phyloP scores from a whole-genome alignment of 2,888 invertebrate genomes.

The Physocephala rufipes region DNA sequence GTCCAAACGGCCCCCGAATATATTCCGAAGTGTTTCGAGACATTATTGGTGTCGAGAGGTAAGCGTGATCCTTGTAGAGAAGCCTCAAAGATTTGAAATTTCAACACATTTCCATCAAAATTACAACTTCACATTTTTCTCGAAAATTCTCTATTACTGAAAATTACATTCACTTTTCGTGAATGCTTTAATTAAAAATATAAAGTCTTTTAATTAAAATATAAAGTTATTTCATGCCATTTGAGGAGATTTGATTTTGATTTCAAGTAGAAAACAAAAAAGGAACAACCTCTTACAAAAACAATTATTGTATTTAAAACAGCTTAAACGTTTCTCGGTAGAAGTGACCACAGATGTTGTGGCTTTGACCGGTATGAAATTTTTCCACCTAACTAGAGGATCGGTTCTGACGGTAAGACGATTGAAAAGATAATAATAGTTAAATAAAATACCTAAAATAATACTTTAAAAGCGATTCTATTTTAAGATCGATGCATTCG shows the following conservation, averaged over 20 bases:
- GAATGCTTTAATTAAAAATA: slow-evolving; percentile 4
- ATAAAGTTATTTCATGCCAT: not conserved
- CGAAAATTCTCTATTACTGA: not conserved
- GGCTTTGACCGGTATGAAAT: slow-evolving; percentile 63
- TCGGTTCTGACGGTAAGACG: slow-evolving; percentile 59
- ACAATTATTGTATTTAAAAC: slow-evolving; percentile 35
- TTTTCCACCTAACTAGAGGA: slow-evolving; percentile 62
- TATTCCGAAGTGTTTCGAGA: slow-evolving; percentile 65
- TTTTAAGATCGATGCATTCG: too few species aligned
- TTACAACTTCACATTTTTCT: too few species aligned
- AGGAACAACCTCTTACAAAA: not conserved
- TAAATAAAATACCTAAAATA: not conserved
- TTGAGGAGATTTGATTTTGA: not conserved
- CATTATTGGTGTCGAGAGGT: slow-evolving; percentile 67
- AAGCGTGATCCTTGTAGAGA: slow-evolving; percentile 4
- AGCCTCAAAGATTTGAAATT: too few species aligned
- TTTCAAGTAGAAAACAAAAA: not conserved
- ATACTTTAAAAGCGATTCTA: too few species aligned
- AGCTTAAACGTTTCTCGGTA: slow-evolving; percentile 64
- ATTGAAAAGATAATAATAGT: not conserved
- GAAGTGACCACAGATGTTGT: slow-evolving; percentile 62
- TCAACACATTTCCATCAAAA: too few species aligned
- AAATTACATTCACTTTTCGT: not conserved
- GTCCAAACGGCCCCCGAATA: slow-evolving; percentile 63
- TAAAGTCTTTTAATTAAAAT: slow-evolving; percentile 17